Evolutionary conservation across 2,797 vertebrate genomes (phyloP).

Genomic region (Prionace glauca): DNA sequence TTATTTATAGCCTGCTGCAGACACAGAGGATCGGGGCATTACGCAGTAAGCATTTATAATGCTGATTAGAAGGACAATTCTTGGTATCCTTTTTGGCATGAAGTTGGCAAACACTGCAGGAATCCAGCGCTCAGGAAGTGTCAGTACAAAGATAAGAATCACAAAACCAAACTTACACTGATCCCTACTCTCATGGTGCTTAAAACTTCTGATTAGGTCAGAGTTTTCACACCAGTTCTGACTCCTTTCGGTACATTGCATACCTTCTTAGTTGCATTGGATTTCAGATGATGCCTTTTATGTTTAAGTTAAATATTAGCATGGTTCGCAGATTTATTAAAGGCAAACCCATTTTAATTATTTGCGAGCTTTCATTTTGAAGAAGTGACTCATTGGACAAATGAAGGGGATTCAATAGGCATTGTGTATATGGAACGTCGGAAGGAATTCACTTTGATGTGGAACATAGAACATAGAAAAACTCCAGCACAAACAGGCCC

Average conservation of each 20-base stretch:
- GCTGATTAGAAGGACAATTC: no score
- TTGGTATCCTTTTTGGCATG: background rate
- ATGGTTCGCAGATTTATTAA: background rate
- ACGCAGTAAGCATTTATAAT: background rate
- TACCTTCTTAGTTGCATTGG: background rate
- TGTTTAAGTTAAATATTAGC: no score
- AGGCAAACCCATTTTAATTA: background rate
- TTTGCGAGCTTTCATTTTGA: background rate
- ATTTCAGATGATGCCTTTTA: background rate
- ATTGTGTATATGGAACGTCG: no score
- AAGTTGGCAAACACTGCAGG: background rate
- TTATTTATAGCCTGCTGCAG: no score
- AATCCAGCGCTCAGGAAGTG: background rate
- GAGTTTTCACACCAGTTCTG: background rate
- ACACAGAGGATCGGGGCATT: background rate
- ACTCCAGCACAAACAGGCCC: no score
- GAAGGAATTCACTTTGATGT: no score
- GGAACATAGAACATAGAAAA: no score
- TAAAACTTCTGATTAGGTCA: background rate
- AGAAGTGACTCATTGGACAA: background rate
- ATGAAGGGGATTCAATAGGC: no score
- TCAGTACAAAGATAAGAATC: no score
- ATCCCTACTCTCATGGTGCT: background rate
- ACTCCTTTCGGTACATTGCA: background rate
- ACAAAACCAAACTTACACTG: background rate